These are phyloP conservation scores for Meiosimyza platycephala DNA, from an alignment of 2,888 invertebrate genomes.

Conservation along the genomic window DNA sequence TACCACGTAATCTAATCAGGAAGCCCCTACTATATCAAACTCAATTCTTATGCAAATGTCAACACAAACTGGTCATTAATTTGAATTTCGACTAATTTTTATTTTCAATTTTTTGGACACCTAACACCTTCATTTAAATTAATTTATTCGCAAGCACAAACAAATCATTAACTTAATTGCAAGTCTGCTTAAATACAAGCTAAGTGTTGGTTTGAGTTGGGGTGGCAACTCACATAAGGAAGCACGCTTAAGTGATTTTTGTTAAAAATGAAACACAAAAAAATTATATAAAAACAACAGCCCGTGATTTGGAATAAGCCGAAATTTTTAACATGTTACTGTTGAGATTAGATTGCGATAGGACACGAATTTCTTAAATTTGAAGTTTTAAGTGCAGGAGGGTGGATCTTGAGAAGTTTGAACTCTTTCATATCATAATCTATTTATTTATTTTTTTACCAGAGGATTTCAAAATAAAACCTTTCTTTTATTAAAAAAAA, in stretches of 20 bases:
- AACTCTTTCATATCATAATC: not conserved
- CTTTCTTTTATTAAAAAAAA: not conserved
- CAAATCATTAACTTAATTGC: constrained; percentile 39
- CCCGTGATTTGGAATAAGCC: not conserved
- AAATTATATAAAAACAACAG: not conserved
- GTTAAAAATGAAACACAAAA: constrained; percentile 2
- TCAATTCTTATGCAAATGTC: constrained; percentile 13
- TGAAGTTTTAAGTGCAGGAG: constrained; percentile 24
- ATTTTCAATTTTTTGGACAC: constrained; percentile 33
- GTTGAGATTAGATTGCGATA: constrained; percentile 30
- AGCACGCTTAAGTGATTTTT: constrained; percentile 36
- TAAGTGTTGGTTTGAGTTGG: not conserved
- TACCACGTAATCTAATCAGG: too few species aligned
- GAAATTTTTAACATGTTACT: not conserved
- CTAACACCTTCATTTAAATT: constrained; percentile 60
- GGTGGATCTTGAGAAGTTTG: not conserved
- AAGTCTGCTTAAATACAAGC: not conserved
- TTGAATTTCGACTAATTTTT: constrained; percentile 5
- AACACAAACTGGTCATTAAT: constrained; percentile 15
- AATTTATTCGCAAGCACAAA: constrained; percentile 60
- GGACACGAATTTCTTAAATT: constrained; percentile 40
- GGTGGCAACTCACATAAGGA: constrained; percentile 26
- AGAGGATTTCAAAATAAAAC: not conserved
- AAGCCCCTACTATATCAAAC: too few species aligned
- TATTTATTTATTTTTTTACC: not conserved